Evolutionary conservation across 2,888 invertebrate genomes (phyloP).

Genomic region (Arge pagana): DNA sequence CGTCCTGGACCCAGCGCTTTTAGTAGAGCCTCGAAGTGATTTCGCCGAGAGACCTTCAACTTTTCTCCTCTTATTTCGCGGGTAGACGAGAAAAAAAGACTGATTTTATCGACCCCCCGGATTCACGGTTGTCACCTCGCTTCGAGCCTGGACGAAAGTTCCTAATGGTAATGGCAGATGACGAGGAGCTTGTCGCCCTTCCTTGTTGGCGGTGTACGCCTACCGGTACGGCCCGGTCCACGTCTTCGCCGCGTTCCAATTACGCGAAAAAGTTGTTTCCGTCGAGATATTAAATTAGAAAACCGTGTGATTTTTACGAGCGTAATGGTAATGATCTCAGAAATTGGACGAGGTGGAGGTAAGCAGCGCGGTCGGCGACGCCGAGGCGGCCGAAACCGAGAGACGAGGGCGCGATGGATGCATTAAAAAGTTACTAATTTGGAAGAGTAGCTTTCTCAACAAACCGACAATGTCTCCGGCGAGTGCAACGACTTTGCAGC

Average conservation of each 20-base stretch:
- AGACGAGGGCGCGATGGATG: conserved; percentile 1
- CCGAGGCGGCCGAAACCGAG: conserved; percentile 1
- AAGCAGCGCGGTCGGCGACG: background rate
- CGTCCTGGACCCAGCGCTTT: conserved; percentile 7
- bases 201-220: too few relatives aligned
- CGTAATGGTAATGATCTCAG: conserved; percentile 12
- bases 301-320: conserved; percentile 4
- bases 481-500: conserved; percentile 13
- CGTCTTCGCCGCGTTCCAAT: too few relatives aligned
- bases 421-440: conserved; percentile 19
- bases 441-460: conserved; percentile 14
- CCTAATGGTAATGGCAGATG: too few relatives aligned
- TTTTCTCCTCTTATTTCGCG: conserved; percentile 12
- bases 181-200: too few relatives aligned
- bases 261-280: too few relatives aligned
- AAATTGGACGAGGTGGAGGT: conserved; percentile 10
- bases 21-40: conserved; percentile 15
- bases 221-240: too few relatives aligned
- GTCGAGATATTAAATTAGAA: conserved; percentile 5
- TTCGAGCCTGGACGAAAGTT: too few relatives aligned
- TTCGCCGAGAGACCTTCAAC: conserved; percentile 2
- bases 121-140: conserved; percentile 15
- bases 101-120: conserved; percentile 10
- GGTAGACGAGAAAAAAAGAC: conserved; percentile 4
- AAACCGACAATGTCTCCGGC: conserved; percentile 5